Conservation (phyloP, 92 coral and sea anemone species). For the Actinostola sp. region DNA sequence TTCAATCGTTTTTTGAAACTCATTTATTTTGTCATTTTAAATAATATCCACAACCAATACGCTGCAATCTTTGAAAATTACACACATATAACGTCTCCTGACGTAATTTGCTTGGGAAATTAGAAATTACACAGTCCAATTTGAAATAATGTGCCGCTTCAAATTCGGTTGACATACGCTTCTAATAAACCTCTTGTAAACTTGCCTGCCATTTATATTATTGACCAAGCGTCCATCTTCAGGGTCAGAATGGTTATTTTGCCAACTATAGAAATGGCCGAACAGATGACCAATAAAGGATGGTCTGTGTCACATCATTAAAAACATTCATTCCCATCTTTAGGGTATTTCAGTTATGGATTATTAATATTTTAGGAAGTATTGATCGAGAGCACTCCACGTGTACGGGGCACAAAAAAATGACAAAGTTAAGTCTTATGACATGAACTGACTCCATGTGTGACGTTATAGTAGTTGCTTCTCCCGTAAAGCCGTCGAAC, state of each 20-base stretch:
- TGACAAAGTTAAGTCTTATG: no score
- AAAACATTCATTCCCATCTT: neutral
- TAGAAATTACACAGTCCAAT: neutral
- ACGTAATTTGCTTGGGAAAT: neutral
- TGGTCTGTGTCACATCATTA: neutral
- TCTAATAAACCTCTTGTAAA: neutral
- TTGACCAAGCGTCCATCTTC: no score
- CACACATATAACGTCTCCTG: neutral
- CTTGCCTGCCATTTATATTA: no score
- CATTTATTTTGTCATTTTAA: neutral
- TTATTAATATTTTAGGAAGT: neutral
- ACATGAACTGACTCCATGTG: neutral
- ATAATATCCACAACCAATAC: neutral
- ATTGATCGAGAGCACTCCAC: no score
- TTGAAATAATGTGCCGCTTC: neutral
- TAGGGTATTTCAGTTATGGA: no score
- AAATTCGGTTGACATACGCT: neutral
- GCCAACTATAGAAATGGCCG: neutral
- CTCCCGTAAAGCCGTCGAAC: no score
- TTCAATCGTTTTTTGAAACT: neutral
- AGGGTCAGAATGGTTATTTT: no score
- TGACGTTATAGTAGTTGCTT: no score
- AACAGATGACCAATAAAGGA: neutral
- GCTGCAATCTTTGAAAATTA: neutral
- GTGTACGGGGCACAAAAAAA: no score